phyloP scores from a whole-genome alignment of 2,113 vertebrate species.

The Ptyas mucosa region DNA sequence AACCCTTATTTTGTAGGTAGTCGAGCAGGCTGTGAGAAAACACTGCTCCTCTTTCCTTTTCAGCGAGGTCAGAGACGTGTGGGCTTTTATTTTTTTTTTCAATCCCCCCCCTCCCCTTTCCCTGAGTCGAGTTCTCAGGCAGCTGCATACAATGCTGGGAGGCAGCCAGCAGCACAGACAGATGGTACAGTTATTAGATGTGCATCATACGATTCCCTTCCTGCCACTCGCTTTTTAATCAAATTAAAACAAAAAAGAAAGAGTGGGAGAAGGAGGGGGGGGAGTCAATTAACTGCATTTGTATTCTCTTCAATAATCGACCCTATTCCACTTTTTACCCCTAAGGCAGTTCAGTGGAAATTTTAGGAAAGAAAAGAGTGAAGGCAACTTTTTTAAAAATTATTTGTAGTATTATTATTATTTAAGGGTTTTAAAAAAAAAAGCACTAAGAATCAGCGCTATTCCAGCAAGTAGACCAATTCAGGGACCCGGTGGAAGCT shows the following conservation, averaged over 20 bases:
- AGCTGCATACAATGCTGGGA: conserved; percentile 92
- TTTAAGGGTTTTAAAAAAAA: not conserved
- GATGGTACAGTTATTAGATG: conserved; percentile 98
- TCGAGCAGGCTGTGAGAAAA: conserved; percentile 72
- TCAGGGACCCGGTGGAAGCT: conserved; percentile 74
- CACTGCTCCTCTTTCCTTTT: conserved; percentile 68
- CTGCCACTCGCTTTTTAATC: conserved; percentile 97
- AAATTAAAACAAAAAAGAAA: conserved; percentile 89
- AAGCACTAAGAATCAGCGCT: conserved; percentile 45
- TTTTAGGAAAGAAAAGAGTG: conserved; percentile 64
- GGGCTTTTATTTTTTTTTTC: conserved; percentile 26
- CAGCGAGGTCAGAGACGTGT: conserved; percentile 63
- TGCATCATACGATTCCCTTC: conserved; percentile 93
- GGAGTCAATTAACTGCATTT: conserved; percentile 80
- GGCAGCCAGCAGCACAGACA: conserved; percentile 90
- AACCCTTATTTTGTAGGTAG: conserved; percentile 64
- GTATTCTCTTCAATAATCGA: conserved; percentile 79
- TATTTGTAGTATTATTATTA: not conserved
- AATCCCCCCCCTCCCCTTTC: conserved; percentile 31
- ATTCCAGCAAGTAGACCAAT: conserved; percentile 61
- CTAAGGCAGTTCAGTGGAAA: conserved; percentile 75
- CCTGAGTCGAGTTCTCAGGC: conserved; percentile 76
- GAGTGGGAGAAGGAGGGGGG: conserved; percentile 70
- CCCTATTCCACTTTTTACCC: conserved; percentile 74
- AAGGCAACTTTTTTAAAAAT: conserved; percentile 35